Evolutionary conservation across 2,888 invertebrate species (phyloP), one percentile per base, ranked within the genome.

Genomic region (Proisotoma minuta): DNA sequence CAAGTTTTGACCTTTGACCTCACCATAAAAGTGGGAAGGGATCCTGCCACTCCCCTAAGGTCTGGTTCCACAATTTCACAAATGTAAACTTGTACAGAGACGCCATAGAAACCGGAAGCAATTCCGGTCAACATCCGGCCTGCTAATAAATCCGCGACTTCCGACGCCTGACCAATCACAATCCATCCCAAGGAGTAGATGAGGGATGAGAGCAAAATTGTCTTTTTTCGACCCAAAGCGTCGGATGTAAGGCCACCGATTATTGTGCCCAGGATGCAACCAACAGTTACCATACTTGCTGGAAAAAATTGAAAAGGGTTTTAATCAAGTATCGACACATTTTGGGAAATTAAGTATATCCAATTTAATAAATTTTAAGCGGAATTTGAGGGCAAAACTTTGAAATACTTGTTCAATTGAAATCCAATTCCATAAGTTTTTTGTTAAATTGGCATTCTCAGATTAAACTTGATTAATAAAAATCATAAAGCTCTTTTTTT

Each of bases 11-110:
- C n/a, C n/a, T n/a, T n/a, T n/a, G n/a, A n/a, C n/a, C n/a, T n/a
- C n/a, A 73, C 73, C 73, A 72, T 73, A 8, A 72, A 61, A 1
- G 71, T 68, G 22, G 73, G 73, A 2, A 72, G 59, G n/a, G 72
- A 69, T 1, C 73, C 73, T 1, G 67, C 65, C 12, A 67, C 69
- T 20, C 72, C 72, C 29, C 73, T 34, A 10, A 73, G 54, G 39
- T 64, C 59, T 0, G 72, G 70, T n/a, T 71, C 71, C 1, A 68
- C 70, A 22, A 73, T 70, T 60, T 73, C 73, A 48, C 72, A 72
- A 20, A 73, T 65, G 47, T 73, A 73, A 27, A 73, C 73, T 53
- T 73, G 73, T 20, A 73, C 73, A 5, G 69, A 65, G 2, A 71
- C 69, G 3, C 69, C 68, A 56, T 70, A 73, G 60, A 69, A 68